These are phyloP conservation scores for Drosophila flavopinicola DNA, from an alignment of 2,888 invertebrate genomes.

Conservation along the genomic window DNA sequence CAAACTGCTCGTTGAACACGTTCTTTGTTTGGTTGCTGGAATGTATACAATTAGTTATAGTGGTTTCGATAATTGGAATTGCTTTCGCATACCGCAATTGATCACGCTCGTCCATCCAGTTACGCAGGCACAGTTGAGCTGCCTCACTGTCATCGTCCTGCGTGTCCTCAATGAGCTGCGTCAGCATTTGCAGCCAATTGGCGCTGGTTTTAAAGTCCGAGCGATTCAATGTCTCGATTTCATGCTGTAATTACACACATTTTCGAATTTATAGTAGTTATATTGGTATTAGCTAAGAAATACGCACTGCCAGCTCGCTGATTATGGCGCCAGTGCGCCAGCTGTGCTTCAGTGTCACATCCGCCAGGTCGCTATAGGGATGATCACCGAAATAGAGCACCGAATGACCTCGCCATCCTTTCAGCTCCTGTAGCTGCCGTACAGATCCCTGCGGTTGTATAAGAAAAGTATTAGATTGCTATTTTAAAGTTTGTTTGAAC, in stretches of 20 bases:
- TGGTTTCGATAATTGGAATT: neutral
- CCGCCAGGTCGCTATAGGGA: slow-evolving; percentile 98
- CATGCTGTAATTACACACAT: slow-evolving; percentile 87
- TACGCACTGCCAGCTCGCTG: slow-evolving; percentile 93
- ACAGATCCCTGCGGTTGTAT: slow-evolving; percentile 91
- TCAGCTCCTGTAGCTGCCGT: slow-evolving; percentile 94
- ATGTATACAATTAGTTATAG: slow-evolving; percentile 48
- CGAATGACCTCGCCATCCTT: slow-evolving; percentile 96
- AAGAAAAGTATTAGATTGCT: neutral
- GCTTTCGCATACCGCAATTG: slow-evolving; percentile 86
- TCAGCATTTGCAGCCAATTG: slow-evolving; percentile 96
- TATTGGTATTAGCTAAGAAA: neutral
- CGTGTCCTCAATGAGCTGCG: slow-evolving; percentile 94
- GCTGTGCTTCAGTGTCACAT: slow-evolving; percentile 97
- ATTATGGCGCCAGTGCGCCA: slow-evolving; percentile 99
- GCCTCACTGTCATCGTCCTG: slow-evolving; percentile 91
- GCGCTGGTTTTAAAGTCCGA: slow-evolving; percentile 93
- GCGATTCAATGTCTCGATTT: slow-evolving; percentile 94
- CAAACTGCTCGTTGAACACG: slow-evolving; percentile 97
- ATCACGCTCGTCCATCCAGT: slow-evolving; percentile 94
- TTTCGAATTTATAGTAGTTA: neutral
- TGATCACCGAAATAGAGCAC: slow-evolving; percentile 99
- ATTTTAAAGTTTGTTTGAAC: neutral
- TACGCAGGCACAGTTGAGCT: slow-evolving; percentile 87
- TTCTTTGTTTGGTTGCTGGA: slow-evolving; percentile 93